Evolutionary conservation across 2,888 invertebrate genomes (phyloP), one percentile per base, ranked within the genome.

Genomic region (Apeira syringaria): DNA sequence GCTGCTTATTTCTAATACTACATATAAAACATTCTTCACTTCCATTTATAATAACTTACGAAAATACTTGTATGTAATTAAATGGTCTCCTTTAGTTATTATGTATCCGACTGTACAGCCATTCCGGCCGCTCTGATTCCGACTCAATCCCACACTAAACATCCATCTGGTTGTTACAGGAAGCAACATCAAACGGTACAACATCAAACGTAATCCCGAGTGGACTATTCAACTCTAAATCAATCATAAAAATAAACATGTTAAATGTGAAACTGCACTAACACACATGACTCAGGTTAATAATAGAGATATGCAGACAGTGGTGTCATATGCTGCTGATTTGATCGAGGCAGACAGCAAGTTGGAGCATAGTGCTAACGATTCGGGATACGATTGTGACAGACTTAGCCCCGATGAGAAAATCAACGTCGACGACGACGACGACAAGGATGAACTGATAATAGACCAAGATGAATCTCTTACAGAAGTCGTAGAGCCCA

Each of bases 241-340:
- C 79, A 81, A 84, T 80, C 81, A 84, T 85, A 85, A 84, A 85
- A 84, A 82, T 80, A 84, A 87, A 84, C 82, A 87, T 86, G 85
- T 73, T 81, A 78, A 79, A 80, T 77, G 33, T 32, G 25, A 31
- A 31, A 27, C 36, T 75, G 64, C 61, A 65, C 65, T 66, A 70
- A 74, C 65, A 81, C 84, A 82, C 81, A 86, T 85, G 85, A 83
- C 67, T 76, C 70, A 73, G 54, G 65, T 74, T 57, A 63, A 68
- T 40, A 53, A 56, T 54, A 64, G 61, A 75, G 81, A 79, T 43
- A 88, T 88, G 88, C 88, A 87, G 77, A 82, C 85, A 44, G 76
- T 85, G 48, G 72, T 87, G 47, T 68, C 83, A 47, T 83, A 78
- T 61, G 70, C 74, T 36, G 55, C 78, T 13, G 71, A 68, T 61